phyloP scores from a whole-genome alignment of 2,797 vertebrate genomes.

The Scomberomorus guttatus region DNA sequence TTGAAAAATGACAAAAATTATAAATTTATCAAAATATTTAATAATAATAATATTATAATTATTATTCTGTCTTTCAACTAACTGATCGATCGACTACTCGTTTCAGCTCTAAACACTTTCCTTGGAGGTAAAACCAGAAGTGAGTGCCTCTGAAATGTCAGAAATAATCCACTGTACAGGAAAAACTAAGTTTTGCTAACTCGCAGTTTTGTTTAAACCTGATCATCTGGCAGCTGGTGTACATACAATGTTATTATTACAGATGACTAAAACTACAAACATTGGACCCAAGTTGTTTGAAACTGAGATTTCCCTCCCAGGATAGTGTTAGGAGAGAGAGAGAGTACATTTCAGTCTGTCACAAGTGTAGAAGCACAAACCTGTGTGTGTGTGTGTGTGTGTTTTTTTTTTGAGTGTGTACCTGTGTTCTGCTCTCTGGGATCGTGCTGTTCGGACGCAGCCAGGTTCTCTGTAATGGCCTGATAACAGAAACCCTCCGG shows the following conservation, averaged over 20 bases:
- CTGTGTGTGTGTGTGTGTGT: slow-evolving; percentile 17
- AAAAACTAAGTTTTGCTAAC: background rate
- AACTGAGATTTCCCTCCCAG: background rate
- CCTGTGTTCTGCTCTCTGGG: slow-evolving; percentile 15
- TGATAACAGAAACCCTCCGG: slow-evolving; percentile 50
- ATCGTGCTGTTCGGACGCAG: slow-evolving; percentile 32
- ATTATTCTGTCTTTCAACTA: too few species aligned
- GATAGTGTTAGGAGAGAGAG: background rate
- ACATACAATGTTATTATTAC: too few species aligned
- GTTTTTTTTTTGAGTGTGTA: slow-evolving; percentile 7
- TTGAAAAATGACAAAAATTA: background rate
- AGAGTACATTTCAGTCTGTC: background rate
- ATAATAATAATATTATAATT: too few species aligned
- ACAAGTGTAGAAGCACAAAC: background rate
- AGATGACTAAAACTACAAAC: background rate
- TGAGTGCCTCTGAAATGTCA: too few species aligned
- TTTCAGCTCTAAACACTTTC: too few species aligned
- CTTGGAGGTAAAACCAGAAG: too few species aligned
- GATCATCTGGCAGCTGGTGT: background rate
- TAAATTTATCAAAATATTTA: too few species aligned
- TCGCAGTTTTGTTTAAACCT: background rate
- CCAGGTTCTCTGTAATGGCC: slow-evolving; percentile 50
- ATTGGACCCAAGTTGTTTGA: background rate
- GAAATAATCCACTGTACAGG: too few species aligned
- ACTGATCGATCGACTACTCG: too few species aligned